Evolutionary conservation across 64 coral and sea anemone species (phyloP).

Genomic region (Pocillopora verrucosa): DNA sequence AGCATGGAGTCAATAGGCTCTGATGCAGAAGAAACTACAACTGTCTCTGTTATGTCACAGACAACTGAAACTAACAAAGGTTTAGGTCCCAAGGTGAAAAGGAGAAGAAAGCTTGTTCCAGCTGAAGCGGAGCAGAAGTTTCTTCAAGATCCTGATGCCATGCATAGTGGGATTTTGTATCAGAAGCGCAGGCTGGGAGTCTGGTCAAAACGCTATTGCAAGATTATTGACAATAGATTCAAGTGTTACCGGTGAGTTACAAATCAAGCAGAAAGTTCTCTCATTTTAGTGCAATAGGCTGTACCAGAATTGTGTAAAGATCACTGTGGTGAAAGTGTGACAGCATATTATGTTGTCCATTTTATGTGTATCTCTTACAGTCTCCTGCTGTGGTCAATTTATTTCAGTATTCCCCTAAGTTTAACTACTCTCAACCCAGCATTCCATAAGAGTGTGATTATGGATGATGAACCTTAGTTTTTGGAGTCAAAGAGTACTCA

Average conservation of each 20-base stretch:
- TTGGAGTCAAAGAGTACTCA: no score
- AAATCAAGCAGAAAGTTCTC: no score
- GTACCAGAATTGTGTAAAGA: no score
- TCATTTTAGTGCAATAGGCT: no score
- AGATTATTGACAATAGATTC: conserved; percentile 76
- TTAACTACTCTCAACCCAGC: no score
- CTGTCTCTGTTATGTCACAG: not conserved
- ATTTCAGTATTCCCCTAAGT: no score
- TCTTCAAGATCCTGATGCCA: conserved; percentile 68
- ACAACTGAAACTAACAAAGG: conserved; percentile 7
- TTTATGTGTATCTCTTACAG: no score
- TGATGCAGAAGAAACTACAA: conserved; percentile 39
- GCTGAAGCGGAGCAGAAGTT: conserved; percentile 82
- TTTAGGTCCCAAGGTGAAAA: conserved; percentile 56
- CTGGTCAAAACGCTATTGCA: conserved; percentile 91
- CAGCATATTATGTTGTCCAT: no score
- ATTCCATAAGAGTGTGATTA: no score
- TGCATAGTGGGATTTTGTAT: conserved; percentile 91
- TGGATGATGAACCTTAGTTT: no score
- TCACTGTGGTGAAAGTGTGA: no score
- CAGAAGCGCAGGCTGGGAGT: conserved; percentile 86
- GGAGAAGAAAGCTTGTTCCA: conserved; percentile 73
- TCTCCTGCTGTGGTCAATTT: no score
- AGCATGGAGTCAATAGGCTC: conserved; percentile 79
- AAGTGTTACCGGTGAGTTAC: conserved; percentile 75